Evolutionary conservation across 64 coral and sea anemone species (phyloP), one percentile per base, ranked within the genome.

Genomic region (Catalaphyllia jardinei): DNA sequence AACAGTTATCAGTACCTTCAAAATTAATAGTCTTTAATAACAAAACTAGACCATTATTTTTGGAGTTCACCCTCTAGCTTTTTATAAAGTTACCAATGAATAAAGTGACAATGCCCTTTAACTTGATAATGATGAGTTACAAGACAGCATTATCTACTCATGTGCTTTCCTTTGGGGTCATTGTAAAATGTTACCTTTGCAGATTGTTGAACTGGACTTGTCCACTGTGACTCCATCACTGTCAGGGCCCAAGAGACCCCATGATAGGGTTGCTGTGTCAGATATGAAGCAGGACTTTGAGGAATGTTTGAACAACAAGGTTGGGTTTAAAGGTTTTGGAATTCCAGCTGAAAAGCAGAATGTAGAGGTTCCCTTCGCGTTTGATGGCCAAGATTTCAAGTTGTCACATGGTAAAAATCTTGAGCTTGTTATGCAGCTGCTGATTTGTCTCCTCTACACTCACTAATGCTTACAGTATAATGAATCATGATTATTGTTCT

Each of bases 321-420:
- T 93, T 80, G 97, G 97, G 22, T 99, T 99, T 78, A 99, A 99
- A 91, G 97, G 97, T 10, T 99, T 95, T 91, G 97, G 90, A 11
- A 90, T 99, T 38, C 94, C 97, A 51, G 15, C 9, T 29, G 91
- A 93, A 15, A 95, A 99, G 55, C 97, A 99, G 28, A 75, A 71
- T n/a, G 72, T 82, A 35, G 72, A 95, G 52, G 88, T 93, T 75
- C 71, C 91, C 13, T 73, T 99, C 29, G 90, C 75, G 8, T 99
- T 93, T 80, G 93, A 99, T 59, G 90, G 87, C 24, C 29, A 91
- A 4, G 83, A 95, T 10, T 99, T 76, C 75, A 95, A 90, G 74
- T 39, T 99, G 71, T 88, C 87, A 24, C 97, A 99, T 80, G 97
- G 97, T 99, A 88, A 78, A 80, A 49, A 76, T 12, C 18, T 46